phyloP scores from a whole-genome alignment of 2,797 vertebrate species.

The Myioborus miniatus region DNA sequence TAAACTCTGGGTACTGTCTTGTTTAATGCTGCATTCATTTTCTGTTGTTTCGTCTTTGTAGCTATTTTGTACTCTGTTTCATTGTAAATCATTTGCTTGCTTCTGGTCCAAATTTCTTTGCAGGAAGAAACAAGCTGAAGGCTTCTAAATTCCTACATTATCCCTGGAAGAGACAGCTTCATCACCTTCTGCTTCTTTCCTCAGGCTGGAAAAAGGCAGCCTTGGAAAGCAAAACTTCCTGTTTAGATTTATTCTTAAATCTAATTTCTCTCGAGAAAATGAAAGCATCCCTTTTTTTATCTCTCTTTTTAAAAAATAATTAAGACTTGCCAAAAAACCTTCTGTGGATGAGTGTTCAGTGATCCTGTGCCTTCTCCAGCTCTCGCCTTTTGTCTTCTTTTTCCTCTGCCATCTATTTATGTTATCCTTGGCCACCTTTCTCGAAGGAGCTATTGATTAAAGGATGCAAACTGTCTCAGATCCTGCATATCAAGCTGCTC shows the following conservation, averaged over 20 bases:
- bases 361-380: neutral
- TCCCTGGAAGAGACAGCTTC: neutral
- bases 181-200: neutral
- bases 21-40: neutral
- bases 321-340: neutral
- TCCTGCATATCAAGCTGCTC: slow-evolving; percentile 13
- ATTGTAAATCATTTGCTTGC: neutral
- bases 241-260: neutral
- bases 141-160: neutral
- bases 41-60: neutral
- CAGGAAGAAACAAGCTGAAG: neutral
- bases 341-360: neutral
- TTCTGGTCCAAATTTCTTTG: neutral
- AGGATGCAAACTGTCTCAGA: slow-evolving; percentile 22
- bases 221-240: slow-evolving; percentile 20
- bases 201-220: neutral
- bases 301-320: neutral
- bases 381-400: neutral
- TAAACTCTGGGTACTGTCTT: neutral
- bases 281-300: neutral
- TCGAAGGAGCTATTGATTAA: slow-evolving; percentile 30
- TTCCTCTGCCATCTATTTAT: neutral
- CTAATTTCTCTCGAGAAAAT: neutral
- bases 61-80: neutral
- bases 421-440: slow-evolving; percentile 13